Conservation (phyloP, 2,113 vertebrate species). For the Hypocryptadius cinnamomeus region DNA sequence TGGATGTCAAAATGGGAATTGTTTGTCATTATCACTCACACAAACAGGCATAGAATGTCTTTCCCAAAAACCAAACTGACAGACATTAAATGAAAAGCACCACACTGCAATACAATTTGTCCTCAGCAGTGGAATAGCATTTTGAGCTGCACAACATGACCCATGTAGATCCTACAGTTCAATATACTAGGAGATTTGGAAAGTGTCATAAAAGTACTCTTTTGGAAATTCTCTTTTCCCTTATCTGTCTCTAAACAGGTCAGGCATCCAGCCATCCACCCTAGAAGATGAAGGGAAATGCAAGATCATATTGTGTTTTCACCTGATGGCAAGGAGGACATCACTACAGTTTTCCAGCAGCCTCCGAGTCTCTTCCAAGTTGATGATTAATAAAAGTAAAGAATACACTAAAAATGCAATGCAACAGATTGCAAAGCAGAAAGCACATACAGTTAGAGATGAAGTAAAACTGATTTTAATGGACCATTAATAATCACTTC, state of each 20-base stretch:
- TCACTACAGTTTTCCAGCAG: neutral
- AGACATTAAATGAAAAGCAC: neutral
- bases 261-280: neutral
- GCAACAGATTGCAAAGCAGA: slow-evolving; percentile 2
- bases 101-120: neutral
- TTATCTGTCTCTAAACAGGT: neutral
- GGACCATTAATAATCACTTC: neutral
- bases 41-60: neutral
- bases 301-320: neutral
- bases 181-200: neutral
- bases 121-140: neutral
- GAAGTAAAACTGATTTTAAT: neutral
- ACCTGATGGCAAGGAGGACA: neutral
- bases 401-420: neutral
- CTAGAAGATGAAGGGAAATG: neutral
- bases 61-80: neutral
- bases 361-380: neutral
- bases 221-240: neutral
- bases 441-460: neutral
- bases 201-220: neutral
- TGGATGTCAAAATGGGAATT: neutral
- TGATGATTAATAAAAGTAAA: neutral
- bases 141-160: neutral
- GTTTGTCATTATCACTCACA: neutral
- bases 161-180: neutral